These are phyloP conservation scores for Grammomys dolichurus DNA, from an alignment of 2,113 vertebrate species.

Conservation along the genomic window DNA sequence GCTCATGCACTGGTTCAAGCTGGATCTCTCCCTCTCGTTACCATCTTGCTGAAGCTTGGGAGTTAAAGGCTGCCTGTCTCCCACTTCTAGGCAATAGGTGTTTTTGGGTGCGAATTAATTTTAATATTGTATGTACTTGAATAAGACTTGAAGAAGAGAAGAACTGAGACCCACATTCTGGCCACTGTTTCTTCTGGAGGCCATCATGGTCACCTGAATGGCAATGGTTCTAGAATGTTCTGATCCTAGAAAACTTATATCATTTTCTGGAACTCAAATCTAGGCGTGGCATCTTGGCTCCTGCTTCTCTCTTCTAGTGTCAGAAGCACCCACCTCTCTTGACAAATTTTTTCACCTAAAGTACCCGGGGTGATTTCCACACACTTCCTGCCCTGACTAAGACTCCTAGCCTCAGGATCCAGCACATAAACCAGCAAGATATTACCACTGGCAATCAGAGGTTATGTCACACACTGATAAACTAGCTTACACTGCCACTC, in stretches of 20 bases:
- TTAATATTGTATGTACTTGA: background rate
- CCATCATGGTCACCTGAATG: background rate
- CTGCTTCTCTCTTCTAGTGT: background rate
- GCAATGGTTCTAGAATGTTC: background rate
- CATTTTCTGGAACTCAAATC: background rate
- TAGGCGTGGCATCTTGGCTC: background rate
- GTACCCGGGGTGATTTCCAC: background rate
- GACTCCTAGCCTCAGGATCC: background rate
- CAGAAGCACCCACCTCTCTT: background rate
- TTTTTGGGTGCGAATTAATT: background rate
- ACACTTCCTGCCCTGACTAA: background rate
- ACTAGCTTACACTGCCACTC: background rate
- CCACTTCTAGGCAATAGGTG: background rate
- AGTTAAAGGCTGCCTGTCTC: background rate
- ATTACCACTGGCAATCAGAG: background rate
- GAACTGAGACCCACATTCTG: background rate
- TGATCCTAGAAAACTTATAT: background rate
- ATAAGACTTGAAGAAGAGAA: background rate
- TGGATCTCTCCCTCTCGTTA: background rate
- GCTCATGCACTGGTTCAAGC: background rate
- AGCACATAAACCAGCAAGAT: background rate
- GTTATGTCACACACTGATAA: background rate
- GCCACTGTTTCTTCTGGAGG: background rate
- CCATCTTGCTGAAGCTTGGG: background rate
- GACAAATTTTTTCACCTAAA: constrained; percentile 23